Conservation (phyloP, 2,888 invertebrate species). For the Cinara cedri region DNA sequence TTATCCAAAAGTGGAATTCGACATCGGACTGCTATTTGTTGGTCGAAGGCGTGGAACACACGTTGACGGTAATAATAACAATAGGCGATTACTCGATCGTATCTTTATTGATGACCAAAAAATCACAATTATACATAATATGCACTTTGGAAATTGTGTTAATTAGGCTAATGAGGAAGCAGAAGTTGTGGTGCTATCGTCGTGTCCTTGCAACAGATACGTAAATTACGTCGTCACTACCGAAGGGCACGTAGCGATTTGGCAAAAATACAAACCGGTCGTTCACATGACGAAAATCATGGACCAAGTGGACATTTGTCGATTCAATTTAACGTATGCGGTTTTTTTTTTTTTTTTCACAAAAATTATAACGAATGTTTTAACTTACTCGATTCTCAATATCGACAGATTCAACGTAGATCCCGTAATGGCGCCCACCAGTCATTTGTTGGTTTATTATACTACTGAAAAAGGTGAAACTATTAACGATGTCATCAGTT, state of each 20-base stretch:
- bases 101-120: too few relatives aligned
- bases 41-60: constrained; percentile 71
- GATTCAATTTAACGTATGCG: constrained; percentile 66
- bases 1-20: constrained; percentile 72
- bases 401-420: constrained; percentile 69
- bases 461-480: constrained; percentile 72
- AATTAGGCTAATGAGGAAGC: constrained; percentile 71
- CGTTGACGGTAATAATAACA: constrained; percentile 68
- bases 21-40: constrained; percentile 73
- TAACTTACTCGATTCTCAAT: constrained; percentile 52
- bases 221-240: constrained; percentile 72
- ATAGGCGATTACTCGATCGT: too few relatives aligned
- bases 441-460: constrained; percentile 72
- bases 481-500: constrained; percentile 72
- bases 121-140: background rate
- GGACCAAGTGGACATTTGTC: constrained; percentile 67
- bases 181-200: constrained; percentile 71
- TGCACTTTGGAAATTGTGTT: background rate
- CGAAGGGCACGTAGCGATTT: constrained; percentile 71
- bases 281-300: constrained; percentile 60
- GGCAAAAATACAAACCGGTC: constrained; percentile 63
- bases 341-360: background rate
- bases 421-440: constrained; percentile 73
- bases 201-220: constrained; percentile 71
- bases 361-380: constrained; percentile 56